Base-by-base conservation (phyloP, 2,113 vertebrate species). In the Terrapene triunguis region DNA sequence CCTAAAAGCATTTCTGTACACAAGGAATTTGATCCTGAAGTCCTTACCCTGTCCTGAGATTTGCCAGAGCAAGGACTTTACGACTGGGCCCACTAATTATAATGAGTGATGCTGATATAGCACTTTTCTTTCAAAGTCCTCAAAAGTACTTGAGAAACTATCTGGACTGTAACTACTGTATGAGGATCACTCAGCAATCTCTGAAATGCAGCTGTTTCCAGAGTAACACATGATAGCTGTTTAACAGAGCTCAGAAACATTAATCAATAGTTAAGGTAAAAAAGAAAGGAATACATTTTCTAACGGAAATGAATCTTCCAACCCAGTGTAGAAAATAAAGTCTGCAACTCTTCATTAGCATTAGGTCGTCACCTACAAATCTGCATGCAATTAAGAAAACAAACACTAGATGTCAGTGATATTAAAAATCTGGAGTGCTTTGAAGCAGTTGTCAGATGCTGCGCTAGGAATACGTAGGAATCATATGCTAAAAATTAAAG, bases 321-420 rank as follows among this genome's bases (percentile, higher is more conserved):
- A 8, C 42, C 12, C 38, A 16, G 24, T 0, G 1, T 5, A 24
- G 4, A 2, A 5, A 19, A 10, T 1, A 0, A 32, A 57, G 4
- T 17, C 13, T 2, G 21, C 19, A 25, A 16, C 9, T 2, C 1
- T 19, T 82, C 29, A 0, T 0, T 38, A 3, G 19, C 1, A 0
- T 6, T 1, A 1, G 32, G 44, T 59, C 57, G 80, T 9, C 84
- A 24, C 32, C 29, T 1, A 22, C 65, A 38, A 85, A 47, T 82
- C 25, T 3, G 87, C 81, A 55, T 94, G 84, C 24, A 74, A 84
- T 3, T 79, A 87, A 42, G 55, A 8, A 57, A 87, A 21, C 35
- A 94, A 84, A 89, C 89, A 24, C 55, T 76, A 74, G 93, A 81
- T 89, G 94, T 42, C 93, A 81, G 69, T 10, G 82, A 32, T 82